These are phyloP conservation scores for Argentina silus DNA, from an alignment of 2,797 vertebrate genomes.

Conservation along the genomic window DNA sequence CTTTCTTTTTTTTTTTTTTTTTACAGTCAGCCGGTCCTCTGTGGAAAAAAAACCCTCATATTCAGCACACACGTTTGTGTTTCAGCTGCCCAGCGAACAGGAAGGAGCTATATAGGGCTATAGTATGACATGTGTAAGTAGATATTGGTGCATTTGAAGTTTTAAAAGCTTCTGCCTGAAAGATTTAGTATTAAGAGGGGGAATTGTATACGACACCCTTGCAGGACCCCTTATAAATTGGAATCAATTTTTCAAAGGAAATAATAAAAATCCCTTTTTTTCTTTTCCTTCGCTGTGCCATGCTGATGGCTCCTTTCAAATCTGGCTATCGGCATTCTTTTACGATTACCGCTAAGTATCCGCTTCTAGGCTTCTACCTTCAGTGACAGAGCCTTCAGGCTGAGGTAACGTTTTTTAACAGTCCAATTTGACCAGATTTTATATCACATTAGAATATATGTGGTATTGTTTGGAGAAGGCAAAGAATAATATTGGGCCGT, in stretches of 20 bases:
- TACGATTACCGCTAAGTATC: conserved; percentile 65
- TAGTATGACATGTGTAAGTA: conserved; percentile 79
- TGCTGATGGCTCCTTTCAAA: conserved; percentile 72
- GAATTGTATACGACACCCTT: conserved; percentile 72
- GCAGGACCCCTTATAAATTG: conserved; percentile 72
- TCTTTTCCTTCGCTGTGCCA: conserved; percentile 48
- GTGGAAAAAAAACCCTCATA: conserved; percentile 63
- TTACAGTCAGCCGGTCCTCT: conserved; percentile 64
- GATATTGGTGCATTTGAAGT: conserved; percentile 82
- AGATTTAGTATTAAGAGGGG: conserved; percentile 76
- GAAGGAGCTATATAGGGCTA: conserved; percentile 69
- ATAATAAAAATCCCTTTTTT: conserved; percentile 68
- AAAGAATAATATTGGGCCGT: conserved; percentile 63
- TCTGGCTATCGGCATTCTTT: conserved; percentile 63
- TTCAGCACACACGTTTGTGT: conserved; percentile 63
- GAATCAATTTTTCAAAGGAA: conserved; percentile 79
- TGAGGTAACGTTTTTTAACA: conserved; percentile 62
- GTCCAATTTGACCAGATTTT: conserved; percentile 69
- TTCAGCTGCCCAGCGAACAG: conserved; percentile 58
- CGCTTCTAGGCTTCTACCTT: conserved; percentile 47
- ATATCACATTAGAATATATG: conserved; percentile 67
- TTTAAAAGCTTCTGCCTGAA: conserved; percentile 84
- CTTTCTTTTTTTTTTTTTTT: conserved; percentile 63
- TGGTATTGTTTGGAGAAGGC: conserved; percentile 67
- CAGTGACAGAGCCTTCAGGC: conserved; percentile 45